Evolutionary conservation across 2,113 vertebrate species (phyloP).

Genomic region (Syngnathus typhle): DNA sequence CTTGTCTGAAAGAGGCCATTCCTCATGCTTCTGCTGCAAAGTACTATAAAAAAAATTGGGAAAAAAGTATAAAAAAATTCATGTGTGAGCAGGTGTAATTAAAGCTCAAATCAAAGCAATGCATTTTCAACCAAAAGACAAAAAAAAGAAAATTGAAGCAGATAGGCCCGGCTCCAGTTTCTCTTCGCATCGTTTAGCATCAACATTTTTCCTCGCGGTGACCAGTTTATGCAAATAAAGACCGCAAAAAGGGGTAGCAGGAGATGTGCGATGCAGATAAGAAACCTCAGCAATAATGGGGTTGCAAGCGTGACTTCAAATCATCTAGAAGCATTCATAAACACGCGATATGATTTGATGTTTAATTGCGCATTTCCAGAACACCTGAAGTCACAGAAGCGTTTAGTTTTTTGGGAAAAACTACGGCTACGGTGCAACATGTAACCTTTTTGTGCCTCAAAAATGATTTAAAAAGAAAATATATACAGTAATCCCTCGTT

Average conservation of each 20-base stretch:
- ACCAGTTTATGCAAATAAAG: conserved; percentile 68
- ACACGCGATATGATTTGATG: conserved; percentile 15
- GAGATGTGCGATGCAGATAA: conserved; percentile 59
- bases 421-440: too few species aligned
- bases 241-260: conserved; percentile 33
- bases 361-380: conserved; percentile 21
- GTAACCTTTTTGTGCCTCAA: too few species aligned
- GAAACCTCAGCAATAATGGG: conserved; percentile 45
- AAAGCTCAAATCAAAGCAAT: not conserved
- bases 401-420: not conserved
- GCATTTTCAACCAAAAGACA: conserved; percentile 28
- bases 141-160: conserved; percentile 41
- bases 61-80: too few species aligned
- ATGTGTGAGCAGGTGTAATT: too few species aligned
- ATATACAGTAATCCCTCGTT: too few species aligned
- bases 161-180: conserved; percentile 53
- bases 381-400: conserved; percentile 39
- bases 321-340: conserved; percentile 43
- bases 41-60: not conserved
- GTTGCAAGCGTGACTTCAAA: conserved; percentile 43
- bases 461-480: too few species aligned
- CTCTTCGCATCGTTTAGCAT: conserved; percentile 53
- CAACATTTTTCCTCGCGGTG: conserved; percentile 45
- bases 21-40: not conserved
- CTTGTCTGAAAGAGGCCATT: conserved; percentile 19